Evolutionary conservation across 2,113 vertebrate species (phyloP), one percentile per base, ranked within the genome.

Genomic region (Calcarius ornatus): DNA sequence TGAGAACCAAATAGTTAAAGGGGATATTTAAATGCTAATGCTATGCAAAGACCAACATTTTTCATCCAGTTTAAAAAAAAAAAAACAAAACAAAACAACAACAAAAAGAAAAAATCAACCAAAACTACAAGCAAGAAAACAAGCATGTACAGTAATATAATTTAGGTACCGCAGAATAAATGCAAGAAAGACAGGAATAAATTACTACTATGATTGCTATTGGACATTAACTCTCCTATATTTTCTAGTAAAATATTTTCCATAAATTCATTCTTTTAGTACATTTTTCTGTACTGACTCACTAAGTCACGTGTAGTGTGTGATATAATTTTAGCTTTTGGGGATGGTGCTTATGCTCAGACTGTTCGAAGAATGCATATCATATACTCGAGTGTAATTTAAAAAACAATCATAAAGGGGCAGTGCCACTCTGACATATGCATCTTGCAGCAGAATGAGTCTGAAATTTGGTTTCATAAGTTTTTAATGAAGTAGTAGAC

Each of bases 401-500:
- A 60, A 77, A 86, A 89, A 89, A 78, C 73, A 87, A 87, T 76
- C 86, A 83, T 92, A 81, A 96, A 94, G 43, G 59, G 78, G 56
- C 69, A 86, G 54, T 86, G 84, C 79, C 73, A 64, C 51, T 91
- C 68, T 93, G 91, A 90, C 60, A 70, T 73, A 40, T 4, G 54
- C 24, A 21, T 76, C 54, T 86, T 87, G 75, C 30, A 88, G 81
- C 20, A 75, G 70, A 90, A 95, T 60, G 80, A 88, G 37, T 83
- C 90, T 81, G 72, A 88, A 91, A 64, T 91, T 94, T 85, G 11
- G 25, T 76, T 96, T 89, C 35, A 60, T 69, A 86, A 51, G 35
- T 12, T 81, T 89, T 96, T 96, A 94, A 96, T 76, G 57, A 94
- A 91, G 50, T 76, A 70, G 61, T 63, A 90, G 81, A 82, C 48